These are phyloP conservation scores for Carcina quercana DNA, from an alignment of 2,888 invertebrate species.

Conservation along the genomic window DNA sequence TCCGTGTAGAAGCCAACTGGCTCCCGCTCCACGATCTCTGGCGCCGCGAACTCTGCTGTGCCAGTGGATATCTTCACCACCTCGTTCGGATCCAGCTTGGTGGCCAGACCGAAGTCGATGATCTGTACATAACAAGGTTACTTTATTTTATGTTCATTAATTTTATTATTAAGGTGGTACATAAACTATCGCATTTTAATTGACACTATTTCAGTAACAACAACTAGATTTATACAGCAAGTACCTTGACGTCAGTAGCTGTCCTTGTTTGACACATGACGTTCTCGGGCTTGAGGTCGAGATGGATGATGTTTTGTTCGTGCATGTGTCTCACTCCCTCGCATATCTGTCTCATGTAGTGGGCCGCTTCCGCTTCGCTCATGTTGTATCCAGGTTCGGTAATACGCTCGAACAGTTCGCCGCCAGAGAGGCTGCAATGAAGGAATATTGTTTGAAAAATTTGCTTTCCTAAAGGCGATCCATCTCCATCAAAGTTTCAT, in stretches of 20 bases:
- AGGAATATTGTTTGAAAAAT: too few species aligned
- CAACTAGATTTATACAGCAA: too few species aligned
- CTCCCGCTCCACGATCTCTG: conserved; percentile 98
- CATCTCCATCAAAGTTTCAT: too few species aligned
- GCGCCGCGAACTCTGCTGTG: conserved; percentile 99
- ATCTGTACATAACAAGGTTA: too few species aligned
- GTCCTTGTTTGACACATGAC: conserved; percentile 99
- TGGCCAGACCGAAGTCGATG: conserved; percentile 99
- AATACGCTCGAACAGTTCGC: conserved; percentile 98
- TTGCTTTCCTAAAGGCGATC: too few species aligned
- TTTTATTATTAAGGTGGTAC: too few species aligned
- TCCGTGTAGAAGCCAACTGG: conserved; percentile 99
- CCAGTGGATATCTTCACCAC: conserved; percentile 99
- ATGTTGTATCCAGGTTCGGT: conserved; percentile 98
- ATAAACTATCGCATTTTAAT: too few species aligned
- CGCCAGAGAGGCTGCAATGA: conserved; percentile 97
- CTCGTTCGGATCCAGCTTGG: conserved; percentile 98
- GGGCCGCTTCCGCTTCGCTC: conserved; percentile 99
- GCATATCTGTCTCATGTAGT: conserved; percentile 99
- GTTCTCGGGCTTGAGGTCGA: conserved; percentile 98
- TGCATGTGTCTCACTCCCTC: conserved; percentile 99
- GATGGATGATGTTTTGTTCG: conserved; percentile 98
- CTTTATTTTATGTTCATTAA: too few species aligned
- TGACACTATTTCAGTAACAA: too few species aligned
- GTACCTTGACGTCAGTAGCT: conserved; percentile 96